phyloP scores from a whole-genome alignment of 2,888 invertebrate species.

The Cylindroiulus punctatus region DNA sequence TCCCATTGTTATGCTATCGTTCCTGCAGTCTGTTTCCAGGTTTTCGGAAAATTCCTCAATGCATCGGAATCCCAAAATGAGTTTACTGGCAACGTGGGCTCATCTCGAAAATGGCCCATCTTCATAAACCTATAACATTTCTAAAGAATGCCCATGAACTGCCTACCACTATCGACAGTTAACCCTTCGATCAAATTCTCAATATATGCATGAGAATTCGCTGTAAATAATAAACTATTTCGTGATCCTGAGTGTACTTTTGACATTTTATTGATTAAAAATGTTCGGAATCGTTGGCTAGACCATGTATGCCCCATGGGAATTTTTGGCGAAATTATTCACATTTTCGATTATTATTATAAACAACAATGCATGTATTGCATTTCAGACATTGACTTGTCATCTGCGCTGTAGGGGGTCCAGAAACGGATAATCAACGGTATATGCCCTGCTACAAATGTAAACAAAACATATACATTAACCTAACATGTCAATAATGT shows the following conservation, averaged over 20 bases:
- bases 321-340: background rate
- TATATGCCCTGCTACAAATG: too few relatives aligned
- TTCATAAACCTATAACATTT: background rate
- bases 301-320: background rate
- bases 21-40: background rate
- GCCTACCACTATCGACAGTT: background rate
- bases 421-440: too few relatives aligned
- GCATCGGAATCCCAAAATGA: background rate
- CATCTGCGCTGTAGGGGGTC: too few relatives aligned
- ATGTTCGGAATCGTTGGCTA: background rate
- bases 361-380: background rate
- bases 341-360: background rate
- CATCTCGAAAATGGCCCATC: background rate
- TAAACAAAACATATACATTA: too few relatives aligned
- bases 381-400: background rate
- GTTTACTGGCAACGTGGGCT: background rate
- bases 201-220: background rate
- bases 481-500: too few relatives aligned
- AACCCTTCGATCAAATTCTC: background rate
- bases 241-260: background rate
- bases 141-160: background rate
- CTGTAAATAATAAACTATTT: background rate
- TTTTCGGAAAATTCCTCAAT: background rate
- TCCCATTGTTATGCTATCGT: background rate
- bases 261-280: conserved; percentile 26